A percentile compares a stretch with the other conserved stretches of the same genome.
Evolutionary conservation across 2,888 invertebrate species (phyloP).

Genomic region (Ypsolopha scabrella): DNA sequence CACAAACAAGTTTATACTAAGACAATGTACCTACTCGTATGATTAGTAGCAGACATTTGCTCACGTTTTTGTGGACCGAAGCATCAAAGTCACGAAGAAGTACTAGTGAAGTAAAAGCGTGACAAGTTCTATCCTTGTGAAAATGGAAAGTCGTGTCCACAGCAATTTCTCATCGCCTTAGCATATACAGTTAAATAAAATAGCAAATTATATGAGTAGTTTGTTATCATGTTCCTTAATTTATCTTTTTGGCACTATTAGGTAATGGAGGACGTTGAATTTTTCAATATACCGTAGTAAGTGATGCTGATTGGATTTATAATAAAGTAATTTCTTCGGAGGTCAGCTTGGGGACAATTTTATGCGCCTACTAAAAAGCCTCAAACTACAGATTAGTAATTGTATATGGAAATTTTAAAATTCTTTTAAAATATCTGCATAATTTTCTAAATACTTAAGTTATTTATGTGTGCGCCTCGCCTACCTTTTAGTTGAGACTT

Average conservation of each 20-base stretch:
- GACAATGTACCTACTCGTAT: slow-evolving; percentile 4
- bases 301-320: too few species aligned
- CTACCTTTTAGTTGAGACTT: too few species aligned
- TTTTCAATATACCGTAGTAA: too few species aligned
- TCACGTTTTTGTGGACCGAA: slow-evolving; percentile 6
- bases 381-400: too few species aligned
- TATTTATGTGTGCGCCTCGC: too few species aligned
- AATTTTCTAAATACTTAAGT: not conserved
- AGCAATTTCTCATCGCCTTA: slow-evolving; percentile 13
- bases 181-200: not conserved
- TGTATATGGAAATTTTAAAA: too few species aligned
- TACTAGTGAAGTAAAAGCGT: slow-evolving; percentile 21
- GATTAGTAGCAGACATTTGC: not conserved
- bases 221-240: too few species aligned
- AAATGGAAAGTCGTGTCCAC: slow-evolving; percentile 21
- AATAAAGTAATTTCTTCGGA: not conserved
- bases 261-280: too few species aligned
- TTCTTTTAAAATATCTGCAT: not conserved
- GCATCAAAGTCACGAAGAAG: slow-evolving; percentile 13
- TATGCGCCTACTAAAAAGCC: too few species aligned
- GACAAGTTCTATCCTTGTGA: slow-evolving; percentile 12
- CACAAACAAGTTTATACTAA: too few species aligned
- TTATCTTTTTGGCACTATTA: too few species aligned
- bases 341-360: not conserved
- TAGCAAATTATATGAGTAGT: not conserved